A percentile compares a stretch with the other conserved stretches of the same genome.
Conservation (phyloP, 2,113 vertebrate genomes). For the Menidia beryllina region DNA sequence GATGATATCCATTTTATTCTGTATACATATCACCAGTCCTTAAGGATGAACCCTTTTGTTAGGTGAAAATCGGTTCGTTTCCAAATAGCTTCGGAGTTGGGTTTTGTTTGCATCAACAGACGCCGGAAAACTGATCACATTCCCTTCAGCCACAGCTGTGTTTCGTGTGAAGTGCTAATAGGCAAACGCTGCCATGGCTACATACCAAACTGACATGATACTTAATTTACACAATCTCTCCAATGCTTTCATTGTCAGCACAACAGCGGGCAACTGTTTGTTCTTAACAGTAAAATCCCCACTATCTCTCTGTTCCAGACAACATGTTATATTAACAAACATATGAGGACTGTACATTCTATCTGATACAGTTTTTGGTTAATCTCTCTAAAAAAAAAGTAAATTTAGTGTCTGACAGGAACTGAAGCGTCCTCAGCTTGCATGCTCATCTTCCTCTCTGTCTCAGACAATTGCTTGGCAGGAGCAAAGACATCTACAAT, state of each 20-base stretch:
- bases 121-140: neutral
- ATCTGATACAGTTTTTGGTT: neutral
- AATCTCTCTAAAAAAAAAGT: neutral
- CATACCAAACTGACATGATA: neutral
- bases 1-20: neutral
- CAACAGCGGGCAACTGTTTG: neutral
- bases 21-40: neutral
- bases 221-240: neutral
- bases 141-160: neutral
- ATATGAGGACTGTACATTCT: too few species aligned
- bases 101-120: neutral
- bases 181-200: neutral
- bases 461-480: slow-evolving; percentile 69
- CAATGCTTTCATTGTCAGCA: neutral
- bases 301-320: neutral
- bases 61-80: neutral
- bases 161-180: neutral
- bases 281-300: neutral
- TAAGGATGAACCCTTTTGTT: neutral
- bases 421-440: slow-evolving; percentile 32
- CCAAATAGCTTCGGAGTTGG: neutral
- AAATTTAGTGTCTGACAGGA: neutral
- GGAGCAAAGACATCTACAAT: slow-evolving; percentile 60
- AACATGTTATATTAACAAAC: neutral
- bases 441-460: slow-evolving; percentile 34